phyloP scores from a whole-genome alignment of 2,888 invertebrate genomes.

The Cantharis lateralis region DNA sequence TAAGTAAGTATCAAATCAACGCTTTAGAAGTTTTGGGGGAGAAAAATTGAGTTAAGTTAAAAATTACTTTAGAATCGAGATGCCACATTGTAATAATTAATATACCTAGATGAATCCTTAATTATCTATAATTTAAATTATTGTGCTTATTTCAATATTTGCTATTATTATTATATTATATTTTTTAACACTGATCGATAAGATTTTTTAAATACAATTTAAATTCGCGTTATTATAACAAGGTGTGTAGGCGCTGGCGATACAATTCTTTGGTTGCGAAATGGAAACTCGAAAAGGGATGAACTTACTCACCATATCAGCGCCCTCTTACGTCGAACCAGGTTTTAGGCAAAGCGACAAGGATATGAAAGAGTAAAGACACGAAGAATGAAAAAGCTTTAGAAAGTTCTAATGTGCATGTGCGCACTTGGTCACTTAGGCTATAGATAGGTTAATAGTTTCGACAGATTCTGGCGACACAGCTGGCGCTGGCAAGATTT shows the following conservation, averaged over 20 bases:
- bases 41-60: constrained; percentile 19
- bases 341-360: constrained; percentile 41
- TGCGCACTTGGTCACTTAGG: constrained; percentile 46
- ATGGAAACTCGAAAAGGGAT: constrained; percentile 15
- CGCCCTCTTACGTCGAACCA: constrained; percentile 42
- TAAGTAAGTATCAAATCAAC: not conserved
- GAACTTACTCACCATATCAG: constrained; percentile 2
- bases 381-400: constrained; percentile 20
- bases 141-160: constrained; percentile 53
- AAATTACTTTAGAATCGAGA: constrained; percentile 27
- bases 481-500: constrained; percentile 29
- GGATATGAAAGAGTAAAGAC: constrained; percentile 37
- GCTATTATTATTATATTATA: constrained; percentile 43
- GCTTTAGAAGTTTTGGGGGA: not conserved
- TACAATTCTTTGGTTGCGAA: constrained; percentile 12
- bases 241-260: constrained; percentile 31
- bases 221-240: constrained; percentile 43
- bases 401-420: constrained; percentile 37
- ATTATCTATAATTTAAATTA: constrained; percentile 42
- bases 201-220: constrained; percentile 39
- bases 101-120: constrained; percentile 43
- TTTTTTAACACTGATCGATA: constrained; percentile 49
- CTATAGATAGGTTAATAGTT: constrained; percentile 23
- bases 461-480: constrained; percentile 26
- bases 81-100: constrained; percentile 41